Percentiles rank a stretch among this genome's conserved stretches.
phyloP scores from a whole-genome alignment of 2,888 invertebrate species.

The Sinopyrophorus schimmeli region DNA sequence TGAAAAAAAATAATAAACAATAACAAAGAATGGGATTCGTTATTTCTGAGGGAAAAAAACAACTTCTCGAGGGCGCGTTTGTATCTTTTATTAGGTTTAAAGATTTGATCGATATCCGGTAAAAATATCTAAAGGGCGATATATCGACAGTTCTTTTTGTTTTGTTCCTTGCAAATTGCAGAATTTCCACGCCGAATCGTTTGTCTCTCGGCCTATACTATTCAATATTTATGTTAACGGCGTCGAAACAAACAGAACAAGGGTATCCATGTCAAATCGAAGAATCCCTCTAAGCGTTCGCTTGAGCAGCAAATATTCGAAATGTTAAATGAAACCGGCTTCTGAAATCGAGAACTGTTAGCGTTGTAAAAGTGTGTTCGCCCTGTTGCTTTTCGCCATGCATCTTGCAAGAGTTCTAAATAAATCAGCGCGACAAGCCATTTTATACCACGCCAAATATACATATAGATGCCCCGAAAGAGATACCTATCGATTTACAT shows the following conservation, averaged over 20 bases:
- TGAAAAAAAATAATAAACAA: too few relatives aligned
- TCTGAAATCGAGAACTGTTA: conserved; percentile 16
- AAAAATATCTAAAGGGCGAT: conserved; percentile 13
- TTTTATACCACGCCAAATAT: conserved; percentile 29
- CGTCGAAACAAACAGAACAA: conserved; percentile 19
- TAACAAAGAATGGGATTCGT: too few relatives aligned
- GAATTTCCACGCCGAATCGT: conserved; percentile 10
- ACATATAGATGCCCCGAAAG: conserved; percentile 28
- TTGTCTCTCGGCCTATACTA: conserved; percentile 17
- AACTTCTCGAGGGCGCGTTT: too few relatives aligned
- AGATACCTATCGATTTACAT: conserved; percentile 14
- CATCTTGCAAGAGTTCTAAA: conserved; percentile 29
- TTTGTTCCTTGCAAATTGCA: conserved; percentile 14
- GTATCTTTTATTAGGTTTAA: too few relatives aligned
- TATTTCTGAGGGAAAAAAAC: too few relatives aligned
- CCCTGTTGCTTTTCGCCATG: conserved; percentile 33
- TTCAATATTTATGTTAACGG: conserved; percentile 21
- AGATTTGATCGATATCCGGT: conserved; percentile 12
- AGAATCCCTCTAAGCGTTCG: conserved; percentile 17
- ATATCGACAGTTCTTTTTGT: conserved; percentile 16
- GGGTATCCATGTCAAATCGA: conserved; percentile 19
- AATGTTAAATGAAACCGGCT: conserved; percentile 16
- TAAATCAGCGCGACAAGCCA: conserved; percentile 33
- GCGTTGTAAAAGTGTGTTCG: conserved; percentile 19
- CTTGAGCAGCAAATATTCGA: conserved; percentile 16